phyloP scores from a whole-genome alignment of 2,113 vertebrate genomes.

The Sclerurus mexicanus region DNA sequence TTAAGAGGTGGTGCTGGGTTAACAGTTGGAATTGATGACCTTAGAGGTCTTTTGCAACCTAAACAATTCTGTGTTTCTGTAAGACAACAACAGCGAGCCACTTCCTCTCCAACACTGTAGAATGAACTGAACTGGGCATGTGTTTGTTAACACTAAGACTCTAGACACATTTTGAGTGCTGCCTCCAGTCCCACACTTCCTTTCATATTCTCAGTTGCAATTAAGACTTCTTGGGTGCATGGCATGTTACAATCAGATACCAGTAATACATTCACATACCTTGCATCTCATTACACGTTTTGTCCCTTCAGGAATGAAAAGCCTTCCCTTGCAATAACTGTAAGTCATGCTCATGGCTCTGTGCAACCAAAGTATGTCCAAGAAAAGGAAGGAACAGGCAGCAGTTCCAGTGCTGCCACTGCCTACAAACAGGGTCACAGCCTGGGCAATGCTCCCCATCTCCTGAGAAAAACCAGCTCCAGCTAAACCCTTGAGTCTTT shows the following conservation, averaged over 20 bases:
- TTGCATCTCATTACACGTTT: accelerated
- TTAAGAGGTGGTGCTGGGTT: neutral
- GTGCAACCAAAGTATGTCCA: neutral
- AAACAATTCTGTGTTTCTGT: neutral
- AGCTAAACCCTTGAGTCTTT: neutral
- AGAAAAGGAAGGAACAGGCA: neutral
- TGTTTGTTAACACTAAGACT: neutral
- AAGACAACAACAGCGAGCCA: neutral
- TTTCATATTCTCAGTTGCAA: neutral
- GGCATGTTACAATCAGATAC: neutral
- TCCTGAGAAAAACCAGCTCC: neutral
- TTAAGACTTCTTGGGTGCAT: neutral
- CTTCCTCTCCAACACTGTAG: neutral
- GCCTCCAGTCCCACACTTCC: too few species aligned
- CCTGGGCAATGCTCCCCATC: neutral
- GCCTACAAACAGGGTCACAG: neutral
- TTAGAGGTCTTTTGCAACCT: neutral
- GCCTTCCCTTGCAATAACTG: neutral
- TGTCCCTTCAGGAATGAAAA: neutral
- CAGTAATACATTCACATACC: neutral
- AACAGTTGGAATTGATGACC: neutral
- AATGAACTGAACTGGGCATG: neutral
- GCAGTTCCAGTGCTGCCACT: neutral
- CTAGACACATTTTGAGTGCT: neutral
- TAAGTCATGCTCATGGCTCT: neutral